phyloP scores from a whole-genome alignment of 2,113 vertebrate genomes.

The Numida meleagris region DNA sequence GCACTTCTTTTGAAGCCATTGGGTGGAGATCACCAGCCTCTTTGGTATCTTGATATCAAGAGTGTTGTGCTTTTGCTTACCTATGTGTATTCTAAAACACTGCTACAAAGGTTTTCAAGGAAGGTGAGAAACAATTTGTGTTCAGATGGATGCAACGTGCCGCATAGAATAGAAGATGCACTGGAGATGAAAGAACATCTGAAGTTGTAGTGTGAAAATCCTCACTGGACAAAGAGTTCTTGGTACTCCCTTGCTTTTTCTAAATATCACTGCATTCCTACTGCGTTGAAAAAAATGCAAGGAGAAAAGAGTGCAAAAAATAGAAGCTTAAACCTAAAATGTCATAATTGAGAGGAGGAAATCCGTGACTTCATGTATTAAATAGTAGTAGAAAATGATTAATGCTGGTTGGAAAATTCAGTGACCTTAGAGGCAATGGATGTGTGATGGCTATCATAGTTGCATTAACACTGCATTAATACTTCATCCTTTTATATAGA shows the following conservation, averaged over 20 bases:
- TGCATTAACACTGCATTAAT: not conserved
- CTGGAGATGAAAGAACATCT: accelerated
- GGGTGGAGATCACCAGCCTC: not conserved
- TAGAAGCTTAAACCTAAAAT: not conserved
- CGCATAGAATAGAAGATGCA: not conserved
- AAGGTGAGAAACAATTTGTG: not conserved
- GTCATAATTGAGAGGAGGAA: not conserved
- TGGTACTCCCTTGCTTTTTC: not conserved
- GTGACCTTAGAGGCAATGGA: not conserved
- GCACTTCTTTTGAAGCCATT: not conserved
- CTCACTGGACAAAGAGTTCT: not conserved
- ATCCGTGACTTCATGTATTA: not conserved
- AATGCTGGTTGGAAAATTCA: not conserved
- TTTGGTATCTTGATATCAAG: not conserved
- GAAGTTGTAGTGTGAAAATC: not conserved
- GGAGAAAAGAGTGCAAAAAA: not conserved
- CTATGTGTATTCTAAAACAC: not conserved
- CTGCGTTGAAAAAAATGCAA: not conserved
- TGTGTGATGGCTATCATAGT: not conserved
- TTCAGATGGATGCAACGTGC: not conserved
- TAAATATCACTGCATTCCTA: not conserved
- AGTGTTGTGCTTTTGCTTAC: not conserved
- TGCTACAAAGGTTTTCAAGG: not conserved
- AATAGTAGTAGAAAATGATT: not conserved
- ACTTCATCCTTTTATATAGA: not conserved